A percentile compares a stretch with the other conserved stretches of the same genome.
Conservation (phyloP, 1,140 invertebrate genomes). For the Macrobrachium nipponense region DNA sequence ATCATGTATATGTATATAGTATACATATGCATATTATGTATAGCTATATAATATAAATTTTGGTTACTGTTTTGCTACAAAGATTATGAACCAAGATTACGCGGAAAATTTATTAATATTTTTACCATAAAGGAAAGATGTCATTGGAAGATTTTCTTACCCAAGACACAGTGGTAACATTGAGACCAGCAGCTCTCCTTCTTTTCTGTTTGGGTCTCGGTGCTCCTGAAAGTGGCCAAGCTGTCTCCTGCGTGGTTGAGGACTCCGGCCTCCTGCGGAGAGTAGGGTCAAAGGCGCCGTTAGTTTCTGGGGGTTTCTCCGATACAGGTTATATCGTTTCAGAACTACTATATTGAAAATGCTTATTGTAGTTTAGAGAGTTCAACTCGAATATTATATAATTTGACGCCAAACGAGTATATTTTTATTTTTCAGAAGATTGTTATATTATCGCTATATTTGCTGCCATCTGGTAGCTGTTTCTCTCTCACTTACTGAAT, state of each 20-base stretch:
- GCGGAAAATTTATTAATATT: conserved; percentile 26
- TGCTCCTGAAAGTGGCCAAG: conserved; percentile 50
- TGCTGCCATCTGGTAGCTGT: no score
- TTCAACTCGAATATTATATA: no score
- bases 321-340: no score
- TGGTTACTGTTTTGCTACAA: no score
- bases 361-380: no score
- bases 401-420: no score
- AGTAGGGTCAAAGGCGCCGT: background rate
- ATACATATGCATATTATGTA: no score
- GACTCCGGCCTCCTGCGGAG: conserved; percentile 36
- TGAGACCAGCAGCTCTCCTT: conserved; percentile 81
- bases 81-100: background rate
- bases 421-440: no score
- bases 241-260: conserved; percentile 57
- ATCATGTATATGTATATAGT: no score
- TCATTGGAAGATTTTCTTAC: conserved; percentile 67
- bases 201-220: conserved; percentile 80
- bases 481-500: conserved; percentile 29
- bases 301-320: background rate
- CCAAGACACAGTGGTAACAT: conserved; percentile 82
- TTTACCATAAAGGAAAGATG: conserved; percentile 12
- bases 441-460: no score
- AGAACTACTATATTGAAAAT: no score
- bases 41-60: no score